These are phyloP conservation scores for Calliphora vomitoria DNA, from an alignment of 2,888 invertebrate genomes.

Conservation along the genomic window DNA sequence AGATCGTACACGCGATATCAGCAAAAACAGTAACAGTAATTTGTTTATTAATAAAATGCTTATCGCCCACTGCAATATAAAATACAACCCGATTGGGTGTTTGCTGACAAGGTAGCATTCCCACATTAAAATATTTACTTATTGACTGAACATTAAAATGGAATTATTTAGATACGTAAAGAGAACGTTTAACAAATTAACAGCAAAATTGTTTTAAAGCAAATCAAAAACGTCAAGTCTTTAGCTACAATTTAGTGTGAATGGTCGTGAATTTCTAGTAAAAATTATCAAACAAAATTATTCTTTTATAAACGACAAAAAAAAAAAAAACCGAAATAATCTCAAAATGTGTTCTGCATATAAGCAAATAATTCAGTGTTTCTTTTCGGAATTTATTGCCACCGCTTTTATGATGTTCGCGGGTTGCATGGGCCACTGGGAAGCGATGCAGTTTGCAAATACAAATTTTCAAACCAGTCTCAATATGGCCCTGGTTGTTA, in stretches of 20 bases:
- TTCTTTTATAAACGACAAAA: not conserved
- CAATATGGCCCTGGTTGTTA: conserved; percentile 54
- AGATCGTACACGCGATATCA: not conserved
- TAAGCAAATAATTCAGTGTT: conserved; percentile 40
- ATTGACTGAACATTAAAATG: not conserved
- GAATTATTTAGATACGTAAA: not conserved
- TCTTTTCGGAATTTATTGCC: conserved; percentile 56
- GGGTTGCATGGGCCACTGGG: conserved; percentile 57
- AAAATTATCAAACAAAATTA: not conserved
- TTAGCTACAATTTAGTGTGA: not conserved
- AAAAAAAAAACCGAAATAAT: not conserved
- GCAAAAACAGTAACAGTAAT: not conserved
- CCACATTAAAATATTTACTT: conserved; percentile 1
- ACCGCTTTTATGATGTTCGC: conserved; percentile 56
- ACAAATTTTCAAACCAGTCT: conserved; percentile 40
- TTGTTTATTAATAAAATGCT: not conserved
- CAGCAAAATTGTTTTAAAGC: not conserved
- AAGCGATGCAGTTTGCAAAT: not conserved
- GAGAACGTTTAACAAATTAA: not conserved
- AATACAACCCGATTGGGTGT: not conserved
- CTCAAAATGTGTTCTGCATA: conserved; percentile 1
- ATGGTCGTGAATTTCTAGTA: not conserved
- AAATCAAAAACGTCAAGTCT: conserved; percentile 19
- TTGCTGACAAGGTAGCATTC: not conserved
- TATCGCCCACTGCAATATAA: not conserved